Evolutionary conservation across 2,797 vertebrate species (phyloP).

Genomic region (Myoxocephalus aenaeus): DNA sequence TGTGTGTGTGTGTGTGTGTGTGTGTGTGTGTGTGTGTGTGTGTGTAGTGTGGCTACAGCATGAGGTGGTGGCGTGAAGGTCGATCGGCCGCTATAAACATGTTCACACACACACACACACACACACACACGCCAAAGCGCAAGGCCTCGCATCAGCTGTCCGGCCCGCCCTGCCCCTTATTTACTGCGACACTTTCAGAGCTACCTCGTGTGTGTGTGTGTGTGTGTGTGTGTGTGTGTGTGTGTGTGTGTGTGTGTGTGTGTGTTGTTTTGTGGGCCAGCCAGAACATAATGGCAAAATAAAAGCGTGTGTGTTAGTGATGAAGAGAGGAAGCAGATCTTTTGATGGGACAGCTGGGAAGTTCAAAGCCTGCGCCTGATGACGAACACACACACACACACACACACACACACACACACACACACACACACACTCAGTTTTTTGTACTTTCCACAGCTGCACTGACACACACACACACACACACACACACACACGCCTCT

Average conservation of each 20-base stretch:
- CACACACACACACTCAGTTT: conserved; percentile 25
- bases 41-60: conserved; percentile 49
- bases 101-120: conserved; percentile 22
- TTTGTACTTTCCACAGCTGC: conserved; percentile 53
- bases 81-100: conserved; percentile 62
- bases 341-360: conserved; percentile 83
- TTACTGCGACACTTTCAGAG: conserved; percentile 66
- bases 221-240: neutral
- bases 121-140: conserved; percentile 26
- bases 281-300: conserved; percentile 55
- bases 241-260: conserved; percentile 16
- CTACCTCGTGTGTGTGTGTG: conserved; percentile 30
- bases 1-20: conserved; percentile 12
- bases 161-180: conserved; percentile 67
- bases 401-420: conserved; percentile 19
- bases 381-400: conserved; percentile 23
- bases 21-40: conserved; percentile 4
- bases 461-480: conserved; percentile 20
- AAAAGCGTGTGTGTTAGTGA: conserved; percentile 23
- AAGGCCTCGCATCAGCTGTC: conserved; percentile 65
- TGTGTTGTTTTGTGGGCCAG: conserved; percentile 11
- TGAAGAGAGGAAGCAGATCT: conserved; percentile 68
- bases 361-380: conserved; percentile 78
- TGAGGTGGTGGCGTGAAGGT: conserved; percentile 68
- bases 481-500: conserved; percentile 17